Base-by-base conservation (phyloP, 2,888 invertebrate species). In the Meghimatium bilineatum region DNA sequence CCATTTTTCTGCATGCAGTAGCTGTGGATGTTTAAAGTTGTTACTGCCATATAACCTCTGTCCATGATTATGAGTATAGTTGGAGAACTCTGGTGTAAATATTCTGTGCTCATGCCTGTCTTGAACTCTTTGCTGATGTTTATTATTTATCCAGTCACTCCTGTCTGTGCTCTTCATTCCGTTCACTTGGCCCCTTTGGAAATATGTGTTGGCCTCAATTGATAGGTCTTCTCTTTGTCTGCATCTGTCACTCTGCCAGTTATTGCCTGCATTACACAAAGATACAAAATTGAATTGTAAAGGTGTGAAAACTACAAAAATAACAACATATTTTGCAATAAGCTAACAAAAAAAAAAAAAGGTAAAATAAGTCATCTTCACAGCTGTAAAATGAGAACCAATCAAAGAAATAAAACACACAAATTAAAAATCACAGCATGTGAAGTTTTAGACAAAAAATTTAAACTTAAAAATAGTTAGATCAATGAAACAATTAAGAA, bases 1-100 rank as follows among this genome's bases (percentile, higher is more conserved):
- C 80, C 80, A 80, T 17, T 72, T 56, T 26, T 49, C 66, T 29
- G 82, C 36, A 32, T 29, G 75, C 2, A 49, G 63, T n/a, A 63
- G n/a, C 14, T 82, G 34, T 32, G 38, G 2, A 23, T 44, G 38
- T n/a, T n/a, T 67, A 23, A 52, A 23, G 5, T 69, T 60, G 26
- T 52, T 32, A 49, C n/a, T 44, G n/a, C 12, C 32, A 38, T 17
- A 63, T 26, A 20, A 63, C 26, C 26, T 77, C 10, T 36, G 36
- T 12, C n/a, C 36, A 23, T 29, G 34, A 76, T 56, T 60, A 2
- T 32, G 76, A 10, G 2, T 49, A 10, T 17, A 5, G 44, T 60
- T 38, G 32, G n/a, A n/a, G n/a, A 63, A 63, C 17, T 77, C 63
- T 60, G 63, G 76, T 36, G 17, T 12, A 6, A n/a, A 63, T 36